phyloP scores from a whole-genome alignment of 2,113 vertebrate species.

The Notothenia coriiceps region DNA sequence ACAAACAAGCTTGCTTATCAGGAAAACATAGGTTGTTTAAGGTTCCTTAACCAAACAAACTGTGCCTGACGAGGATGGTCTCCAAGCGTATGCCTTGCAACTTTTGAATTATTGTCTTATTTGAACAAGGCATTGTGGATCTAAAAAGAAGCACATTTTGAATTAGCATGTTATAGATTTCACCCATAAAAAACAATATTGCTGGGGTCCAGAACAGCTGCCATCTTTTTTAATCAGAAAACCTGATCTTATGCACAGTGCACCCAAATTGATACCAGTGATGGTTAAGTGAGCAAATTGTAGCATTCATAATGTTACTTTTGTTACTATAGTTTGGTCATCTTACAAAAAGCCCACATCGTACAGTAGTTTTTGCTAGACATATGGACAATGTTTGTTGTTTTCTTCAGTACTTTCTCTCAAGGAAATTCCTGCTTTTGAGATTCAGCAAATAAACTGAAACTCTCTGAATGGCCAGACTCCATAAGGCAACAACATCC shows the following conservation, averaged over 20 bases:
- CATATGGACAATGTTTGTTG: background rate
- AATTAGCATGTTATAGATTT: too few species aligned
- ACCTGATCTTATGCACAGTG: too few species aligned
- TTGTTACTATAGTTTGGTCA: too few species aligned
- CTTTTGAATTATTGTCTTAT: background rate
- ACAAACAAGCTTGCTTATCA: background rate
- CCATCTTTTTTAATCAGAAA: too few species aligned
- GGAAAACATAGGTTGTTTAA: background rate
- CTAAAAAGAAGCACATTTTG: background rate
- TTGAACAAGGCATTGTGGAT: background rate
- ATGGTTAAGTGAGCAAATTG: too few species aligned
- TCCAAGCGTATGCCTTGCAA: background rate
- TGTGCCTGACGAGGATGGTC: background rate
- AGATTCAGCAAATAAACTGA: slow-evolving; percentile 1
- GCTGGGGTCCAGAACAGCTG: too few species aligned
- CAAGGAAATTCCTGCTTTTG: background rate
- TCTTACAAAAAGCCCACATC: too few species aligned
- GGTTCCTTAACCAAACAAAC: too few species aligned
- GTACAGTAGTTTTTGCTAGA: too few species aligned
- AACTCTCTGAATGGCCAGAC: background rate
- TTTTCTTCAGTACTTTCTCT: background rate
- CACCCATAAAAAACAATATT: too few species aligned
- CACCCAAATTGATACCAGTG: too few species aligned
- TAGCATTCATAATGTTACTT: too few species aligned
- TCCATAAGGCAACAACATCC: background rate